Evolutionary conservation across 2,113 vertebrate species (phyloP), one percentile per base, ranked within the genome.

Genomic region (Nothoprocta perdicaria): DNA sequence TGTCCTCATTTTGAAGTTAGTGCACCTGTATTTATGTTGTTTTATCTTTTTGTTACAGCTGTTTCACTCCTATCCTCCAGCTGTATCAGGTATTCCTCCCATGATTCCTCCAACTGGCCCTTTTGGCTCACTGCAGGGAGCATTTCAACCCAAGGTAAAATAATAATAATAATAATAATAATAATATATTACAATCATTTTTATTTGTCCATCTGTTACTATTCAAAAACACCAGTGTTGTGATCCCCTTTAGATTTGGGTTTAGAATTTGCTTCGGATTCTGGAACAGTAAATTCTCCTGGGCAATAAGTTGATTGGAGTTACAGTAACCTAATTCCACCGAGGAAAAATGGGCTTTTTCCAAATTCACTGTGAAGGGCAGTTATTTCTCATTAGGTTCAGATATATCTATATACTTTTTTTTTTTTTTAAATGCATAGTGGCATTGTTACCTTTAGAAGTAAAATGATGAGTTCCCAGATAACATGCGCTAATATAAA

Each of bases 61-160:
- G 96, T 99, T 99, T 97, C 99, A 99, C 97, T 99, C 99, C 90
- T 99, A 99, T 86, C 99, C 98, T 91, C 99, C 98, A 81, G 98
- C 98, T 84, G 98, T 99, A 94, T 99, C 99, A 93, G 99, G 98
- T 75, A 99, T 99, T 91, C 98, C 99, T 50, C 99, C 99, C 53
- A 99, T 99, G 98, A 99, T 99, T 89, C 99, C 99, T 43, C 99
- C 99, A 9, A 99, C 98, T 1, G 99, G 99, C 84, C 99, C 99
- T 74, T 99, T 99, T 58, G 98, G 99, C 92, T 99, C 99, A 1
- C 98, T 99, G 41, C 99, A 99, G 97, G 99, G 99, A 93, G 99
- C 99, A n/a, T 99, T 99, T 96, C 99, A 99, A 58, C 99, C 99
- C 92, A 99, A 99, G 98, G 99, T 99, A 97, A 97, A 95, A 50